These are phyloP conservation scores for Pristionchus entomophagus DNA, from an alignment of 2,888 invertebrate genomes.

Conservation along the genomic window DNA sequence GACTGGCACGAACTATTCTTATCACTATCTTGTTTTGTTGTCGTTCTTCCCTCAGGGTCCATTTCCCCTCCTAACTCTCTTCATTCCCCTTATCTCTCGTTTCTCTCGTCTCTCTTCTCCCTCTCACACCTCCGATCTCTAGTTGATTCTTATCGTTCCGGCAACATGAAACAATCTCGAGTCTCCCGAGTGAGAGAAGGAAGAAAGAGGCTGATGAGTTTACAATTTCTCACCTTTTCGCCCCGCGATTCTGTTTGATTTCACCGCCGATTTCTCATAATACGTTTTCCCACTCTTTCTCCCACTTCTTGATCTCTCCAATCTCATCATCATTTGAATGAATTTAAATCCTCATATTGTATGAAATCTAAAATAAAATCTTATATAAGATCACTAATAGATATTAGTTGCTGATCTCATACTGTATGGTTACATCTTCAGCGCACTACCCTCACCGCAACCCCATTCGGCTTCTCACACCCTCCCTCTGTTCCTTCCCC, in stretches of 20 bases:
- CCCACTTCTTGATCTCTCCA: neutral
- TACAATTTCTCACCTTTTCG: constrained; percentile 27
- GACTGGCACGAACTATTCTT: neutral
- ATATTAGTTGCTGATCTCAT: too few relatives aligned
- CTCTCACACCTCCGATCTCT: too few relatives aligned
- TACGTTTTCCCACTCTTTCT: neutral
- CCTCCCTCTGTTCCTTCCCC: neutral
- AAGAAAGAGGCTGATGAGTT: constrained; percentile 5
- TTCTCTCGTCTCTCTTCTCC: too few relatives aligned
- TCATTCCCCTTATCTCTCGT: neutral
- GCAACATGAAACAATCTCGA: constrained; percentile 35
- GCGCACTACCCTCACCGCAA: neutral
- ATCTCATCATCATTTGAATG: neutral
- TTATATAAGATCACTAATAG: too few relatives aligned
- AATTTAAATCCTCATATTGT: too few relatives aligned
- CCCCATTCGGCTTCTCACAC: neutral
- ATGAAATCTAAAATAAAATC: too few relatives aligned
- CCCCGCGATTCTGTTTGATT: neutral
- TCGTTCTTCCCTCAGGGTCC: neutral
- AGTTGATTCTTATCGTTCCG: constrained; percentile 40
- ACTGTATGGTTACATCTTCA: too few relatives aligned
- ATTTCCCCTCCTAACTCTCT: neutral
- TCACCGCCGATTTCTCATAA: neutral
- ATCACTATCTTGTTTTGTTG: neutral
- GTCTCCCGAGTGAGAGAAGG: neutral